A percentile compares a stretch with the other conserved stretches of the same genome.
These are phyloP conservation scores for Donacobius atricapilla DNA, from an alignment of 2,113 vertebrate genomes.

Conservation along the genomic window DNA sequence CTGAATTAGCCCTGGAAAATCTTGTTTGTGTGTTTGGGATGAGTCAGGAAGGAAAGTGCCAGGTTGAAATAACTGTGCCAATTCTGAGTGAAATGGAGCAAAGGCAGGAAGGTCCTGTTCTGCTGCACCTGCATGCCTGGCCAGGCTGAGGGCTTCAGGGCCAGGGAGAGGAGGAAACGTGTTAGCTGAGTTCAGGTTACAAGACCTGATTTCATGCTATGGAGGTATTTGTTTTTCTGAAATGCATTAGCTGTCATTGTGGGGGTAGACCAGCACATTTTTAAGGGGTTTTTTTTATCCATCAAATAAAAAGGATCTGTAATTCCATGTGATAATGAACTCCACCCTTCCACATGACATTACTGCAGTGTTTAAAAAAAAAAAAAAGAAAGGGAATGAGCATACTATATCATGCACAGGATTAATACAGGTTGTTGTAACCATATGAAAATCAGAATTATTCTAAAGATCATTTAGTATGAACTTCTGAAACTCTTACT, in stretches of 20 bases:
- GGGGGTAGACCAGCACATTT: background rate
- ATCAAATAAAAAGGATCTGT: background rate
- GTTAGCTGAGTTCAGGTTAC: background rate
- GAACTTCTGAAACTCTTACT: background rate
- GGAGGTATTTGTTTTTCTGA: background rate
- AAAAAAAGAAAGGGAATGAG: background rate
- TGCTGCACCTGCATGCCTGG: constrained; percentile 3
- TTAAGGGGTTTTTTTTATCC: background rate
- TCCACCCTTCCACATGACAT: background rate
- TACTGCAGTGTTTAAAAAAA: background rate
- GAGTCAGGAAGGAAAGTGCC: constrained; percentile 57
- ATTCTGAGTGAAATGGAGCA: constrained; percentile 32
- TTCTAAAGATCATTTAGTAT: background rate
- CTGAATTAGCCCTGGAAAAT: constrained; percentile 50
- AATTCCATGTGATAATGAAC: background rate
- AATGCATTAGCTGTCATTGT: background rate
- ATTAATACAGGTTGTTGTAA: background rate
- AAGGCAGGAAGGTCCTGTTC: constrained; percentile 52
- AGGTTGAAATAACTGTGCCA: constrained; percentile 28
- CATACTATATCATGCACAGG: background rate
- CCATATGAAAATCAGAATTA: background rate
- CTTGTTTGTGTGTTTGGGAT: constrained; percentile 49
- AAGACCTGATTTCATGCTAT: background rate
- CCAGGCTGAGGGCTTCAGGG: background rate
- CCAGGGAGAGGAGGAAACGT: background rate